Conservation (phyloP, 2,888 invertebrate species). For the Leucoma salicis region DNA sequence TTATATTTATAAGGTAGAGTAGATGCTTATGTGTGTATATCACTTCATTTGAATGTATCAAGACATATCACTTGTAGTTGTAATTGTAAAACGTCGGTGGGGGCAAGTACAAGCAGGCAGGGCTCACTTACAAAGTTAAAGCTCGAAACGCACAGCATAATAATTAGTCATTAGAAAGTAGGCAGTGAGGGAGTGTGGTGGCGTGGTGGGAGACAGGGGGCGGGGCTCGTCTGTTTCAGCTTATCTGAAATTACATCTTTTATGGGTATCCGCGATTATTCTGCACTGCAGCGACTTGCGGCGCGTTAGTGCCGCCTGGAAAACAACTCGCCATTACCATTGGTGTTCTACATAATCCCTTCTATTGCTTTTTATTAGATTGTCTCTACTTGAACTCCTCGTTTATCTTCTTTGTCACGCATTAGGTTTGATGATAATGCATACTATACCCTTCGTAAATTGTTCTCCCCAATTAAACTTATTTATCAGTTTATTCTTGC, state of each 20-base stretch:
- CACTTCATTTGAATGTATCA: not conserved
- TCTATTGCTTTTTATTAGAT: constrained; percentile 76
- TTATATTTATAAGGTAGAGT: not conserved
- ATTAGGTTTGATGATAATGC: constrained; percentile 45
- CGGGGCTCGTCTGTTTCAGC: constrained; percentile 81
- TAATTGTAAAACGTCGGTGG: constrained; percentile 48
- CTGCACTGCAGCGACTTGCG: constrained; percentile 80
- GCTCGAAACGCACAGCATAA: constrained; percentile 81
- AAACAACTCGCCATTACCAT: constrained; percentile 76
- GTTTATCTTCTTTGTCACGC: constrained; percentile 48
- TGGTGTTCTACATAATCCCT: constrained; percentile 76
- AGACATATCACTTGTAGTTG: not conserved
- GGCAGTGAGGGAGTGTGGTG: constrained; percentile 61
- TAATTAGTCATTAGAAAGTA: constrained; percentile 83
- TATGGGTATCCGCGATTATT: constrained; percentile 82
- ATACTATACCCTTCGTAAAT: constrained; percentile 11
- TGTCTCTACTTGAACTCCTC: constrained; percentile 61
- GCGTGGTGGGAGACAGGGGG: constrained; percentile 56
- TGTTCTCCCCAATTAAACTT: no score
- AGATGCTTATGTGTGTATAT: no score
- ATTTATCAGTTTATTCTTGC: no score
- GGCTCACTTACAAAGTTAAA: constrained; percentile 70
- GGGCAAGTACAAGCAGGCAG: constrained; percentile 58
- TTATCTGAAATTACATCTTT: constrained; percentile 83
- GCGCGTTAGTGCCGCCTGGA: constrained; percentile 74